Conservation (phyloP, 2,888 invertebrate species). For the Lissocephala sabroskyi region DNA sequence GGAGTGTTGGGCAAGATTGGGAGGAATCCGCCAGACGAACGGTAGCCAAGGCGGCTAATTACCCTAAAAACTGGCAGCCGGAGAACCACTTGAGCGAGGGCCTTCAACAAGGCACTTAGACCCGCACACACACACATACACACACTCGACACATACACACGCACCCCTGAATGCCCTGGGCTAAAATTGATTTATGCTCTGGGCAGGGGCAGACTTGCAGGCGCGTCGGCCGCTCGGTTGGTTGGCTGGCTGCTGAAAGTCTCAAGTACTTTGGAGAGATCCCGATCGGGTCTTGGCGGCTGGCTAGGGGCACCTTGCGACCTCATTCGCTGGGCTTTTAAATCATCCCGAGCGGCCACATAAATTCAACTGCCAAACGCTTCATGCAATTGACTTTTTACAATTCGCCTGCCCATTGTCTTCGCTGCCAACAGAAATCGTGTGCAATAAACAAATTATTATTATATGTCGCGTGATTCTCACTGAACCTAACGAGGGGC, state of each 20-base stretch:
- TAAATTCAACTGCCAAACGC: constrained; percentile 15
- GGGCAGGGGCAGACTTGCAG: constrained; percentile 43
- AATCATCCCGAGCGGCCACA: constrained; percentile 15
- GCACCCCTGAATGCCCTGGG: constrained; percentile 3
- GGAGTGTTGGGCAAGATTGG: constrained; percentile 30
- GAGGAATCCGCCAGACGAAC: constrained; percentile 24
- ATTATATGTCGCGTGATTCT: too few species aligned
- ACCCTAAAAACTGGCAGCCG: constrained; percentile 24
- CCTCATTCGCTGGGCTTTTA: constrained; percentile 21
- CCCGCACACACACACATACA: constrained; percentile 1
- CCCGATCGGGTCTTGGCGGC: too few species aligned
- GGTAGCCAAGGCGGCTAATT: constrained; percentile 51
- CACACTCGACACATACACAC: too few species aligned
- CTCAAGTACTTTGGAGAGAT: constrained; percentile 42
- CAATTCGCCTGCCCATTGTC: constrained; percentile 9
- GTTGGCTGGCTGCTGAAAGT: constrained; percentile 47
- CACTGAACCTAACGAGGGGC: too few species aligned
- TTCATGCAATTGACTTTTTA: constrained; percentile 11
- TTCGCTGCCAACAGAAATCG: not conserved
- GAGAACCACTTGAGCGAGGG: constrained; percentile 31
- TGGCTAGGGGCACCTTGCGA: constrained; percentile 15
- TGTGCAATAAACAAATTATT: constrained; percentile 15
- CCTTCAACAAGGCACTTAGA: constrained; percentile 52
- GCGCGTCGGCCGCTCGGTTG: too few species aligned
- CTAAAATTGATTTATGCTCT: constrained; percentile 54